Evolutionary conservation across 2,888 invertebrate species (phyloP), one percentile per base, ranked within the genome.

Genomic region (Oeneis ivallda): DNA sequence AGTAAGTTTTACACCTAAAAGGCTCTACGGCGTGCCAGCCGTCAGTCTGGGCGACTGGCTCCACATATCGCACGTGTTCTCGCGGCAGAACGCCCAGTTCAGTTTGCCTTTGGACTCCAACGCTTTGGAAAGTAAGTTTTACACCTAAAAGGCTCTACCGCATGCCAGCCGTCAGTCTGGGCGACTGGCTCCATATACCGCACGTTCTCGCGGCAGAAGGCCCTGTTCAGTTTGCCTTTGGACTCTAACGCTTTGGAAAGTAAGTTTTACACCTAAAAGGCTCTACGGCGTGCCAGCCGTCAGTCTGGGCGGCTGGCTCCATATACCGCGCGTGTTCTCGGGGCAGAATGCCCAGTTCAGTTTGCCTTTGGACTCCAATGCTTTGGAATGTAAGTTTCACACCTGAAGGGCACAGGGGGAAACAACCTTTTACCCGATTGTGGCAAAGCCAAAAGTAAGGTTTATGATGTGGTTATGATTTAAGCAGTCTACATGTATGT

Each of bases 171-270:
- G 82, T 92, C 17, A 92, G 93, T 65, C 85, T 93, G 1, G 93
- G 93, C 5, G 90, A 93, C 72, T 94, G 93, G 93, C 85, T 94
- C 15, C 94, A 94, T 72, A 91, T 95, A 71, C 96, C 96, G 0
- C 86, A 96, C 54, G 94, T 96, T 96, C 83, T 94, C 95, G 0
- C 92, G 96, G 49, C 93, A 94, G 47, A 95, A 94, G 70, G 95
- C 95, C 0, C 93, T 95, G 71, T 97, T 97, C 80, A 94, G 96
- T 71, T 85, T 97, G 61, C 96, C 96, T 0, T 92, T 96, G 68
- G 94, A 96, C 71, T 82, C 85, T 1, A 77, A 82, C 59, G 78
- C 79, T 9, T 74, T 90, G 3, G 80, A 86, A 68, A 74, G 89
- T 88, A 66, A 78, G 80, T 76, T 41, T 56, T 13, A 37, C 9